Percentiles rank a stretch among this genome's conserved stretches.
phyloP scores from a whole-genome alignment of 37 sponge, comb jelly and placozoan genomes.

The Spongia lamella region DNA sequence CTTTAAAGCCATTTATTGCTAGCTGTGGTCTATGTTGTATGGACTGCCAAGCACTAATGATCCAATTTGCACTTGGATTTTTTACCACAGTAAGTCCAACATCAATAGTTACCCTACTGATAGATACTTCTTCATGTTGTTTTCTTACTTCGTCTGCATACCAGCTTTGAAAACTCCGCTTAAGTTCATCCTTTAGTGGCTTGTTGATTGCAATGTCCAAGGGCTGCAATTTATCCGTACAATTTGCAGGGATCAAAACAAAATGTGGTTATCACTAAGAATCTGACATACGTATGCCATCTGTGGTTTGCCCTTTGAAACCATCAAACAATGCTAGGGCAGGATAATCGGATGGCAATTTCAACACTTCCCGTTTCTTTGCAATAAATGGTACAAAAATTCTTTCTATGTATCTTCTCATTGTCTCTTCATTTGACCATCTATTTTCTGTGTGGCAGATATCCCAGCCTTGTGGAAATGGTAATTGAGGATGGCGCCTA shows the following conservation, averaged over 20 bases:
- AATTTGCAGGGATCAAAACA: slow-evolving; percentile 13
- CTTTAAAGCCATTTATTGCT: slow-evolving; percentile 32
- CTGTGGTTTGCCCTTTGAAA: slow-evolving; percentile 11
- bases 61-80: slow-evolving; percentile 20
- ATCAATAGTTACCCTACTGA: slow-evolving; percentile 7
- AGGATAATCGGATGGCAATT: background rate
- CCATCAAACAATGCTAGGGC: slow-evolving; percentile 13
- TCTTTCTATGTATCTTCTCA: slow-evolving; percentile 5
- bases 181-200: slow-evolving; percentile 9
- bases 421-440: slow-evolving; percentile 19
- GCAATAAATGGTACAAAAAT: background rate
- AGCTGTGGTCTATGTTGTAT: slow-evolving; percentile 20
- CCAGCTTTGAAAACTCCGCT: slow-evolving; percentile 11
- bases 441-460: background rate
- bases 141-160: slow-evolving; percentile 8
- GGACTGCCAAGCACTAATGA: slow-evolving; percentile 4
- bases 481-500: background rate
- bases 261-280: background rate
- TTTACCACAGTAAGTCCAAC: slow-evolving; percentile 6
- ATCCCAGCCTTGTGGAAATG: background rate
- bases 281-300: background rate
- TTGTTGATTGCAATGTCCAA: slow-evolving; percentile 21
- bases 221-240: slow-evolving; percentile 30
- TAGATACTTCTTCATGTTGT: background rate
- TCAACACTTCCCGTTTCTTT: background rate